Percentiles rank a stretch among this genome's conserved stretches.
Conservation (phyloP, 35 echinoderm and acorn worm species). For the Lytechinus pictus region DNA sequence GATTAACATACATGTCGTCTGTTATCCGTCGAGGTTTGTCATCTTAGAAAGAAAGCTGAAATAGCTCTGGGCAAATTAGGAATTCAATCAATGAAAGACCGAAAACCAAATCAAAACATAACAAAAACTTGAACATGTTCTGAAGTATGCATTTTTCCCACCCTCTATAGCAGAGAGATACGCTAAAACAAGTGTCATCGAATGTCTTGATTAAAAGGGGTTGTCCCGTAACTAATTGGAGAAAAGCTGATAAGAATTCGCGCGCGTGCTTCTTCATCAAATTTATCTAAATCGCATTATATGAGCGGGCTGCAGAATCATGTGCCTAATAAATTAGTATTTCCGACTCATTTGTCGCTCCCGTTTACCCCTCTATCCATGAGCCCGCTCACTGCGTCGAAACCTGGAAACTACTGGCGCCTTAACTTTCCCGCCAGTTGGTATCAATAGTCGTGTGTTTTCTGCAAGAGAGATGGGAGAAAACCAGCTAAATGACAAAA, state of each 20-base stretch:
- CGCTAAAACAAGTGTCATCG: slow-evolving; percentile 20
- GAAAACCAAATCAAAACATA: neutral
- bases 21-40: neutral
- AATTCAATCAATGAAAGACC: slow-evolving; percentile 29
- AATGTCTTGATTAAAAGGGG: slow-evolving; percentile 25
- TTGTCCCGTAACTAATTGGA: slow-evolving; percentile 10
- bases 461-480: neutral
- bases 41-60: neutral
- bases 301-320: slow-evolving; percentile 18
- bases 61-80: slow-evolving; percentile 22
- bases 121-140: neutral
- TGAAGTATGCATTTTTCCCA: neutral
- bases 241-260: slow-evolving; percentile 25
- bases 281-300: slow-evolving; percentile 41
- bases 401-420: neutral
- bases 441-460: neutral
- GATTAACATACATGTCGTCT: slow-evolving; percentile 12
- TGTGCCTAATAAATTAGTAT: slow-evolving; percentile 43
- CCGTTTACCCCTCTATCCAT: neutral
- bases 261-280: slow-evolving; percentile 37
- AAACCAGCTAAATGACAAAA: no score
- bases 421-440: neutral
- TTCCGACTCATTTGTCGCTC: slow-evolving; percentile 18
- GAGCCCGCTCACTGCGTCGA: neutral
- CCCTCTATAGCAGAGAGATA: neutral